Conservation (phyloP, 2,113 vertebrate species). For the Peromyscus maniculatus region DNA sequence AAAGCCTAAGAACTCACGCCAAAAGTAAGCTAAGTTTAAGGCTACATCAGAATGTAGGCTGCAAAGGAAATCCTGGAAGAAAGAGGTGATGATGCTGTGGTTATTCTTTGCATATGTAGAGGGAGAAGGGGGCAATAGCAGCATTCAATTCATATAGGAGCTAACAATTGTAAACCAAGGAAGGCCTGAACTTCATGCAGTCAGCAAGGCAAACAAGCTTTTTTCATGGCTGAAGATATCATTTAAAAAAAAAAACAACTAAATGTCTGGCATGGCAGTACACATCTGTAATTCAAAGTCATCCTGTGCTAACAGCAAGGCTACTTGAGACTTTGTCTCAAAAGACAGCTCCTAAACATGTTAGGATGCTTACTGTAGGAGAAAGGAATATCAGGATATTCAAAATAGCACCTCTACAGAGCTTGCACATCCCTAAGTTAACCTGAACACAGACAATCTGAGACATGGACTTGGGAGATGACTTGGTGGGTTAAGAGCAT, state of each 20-base stretch:
- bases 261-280: neutral
- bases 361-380: neutral
- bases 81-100: neutral
- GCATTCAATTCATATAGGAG: neutral
- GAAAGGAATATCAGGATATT: conserved; percentile 46
- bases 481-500: neutral
- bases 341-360: neutral
- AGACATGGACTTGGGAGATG: neutral
- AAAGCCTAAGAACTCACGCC: conserved; percentile 48
- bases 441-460: conserved; percentile 23
- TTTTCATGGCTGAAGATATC: conserved; percentile 25
- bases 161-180: conserved; percentile 32
- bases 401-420: conserved; percentile 40
- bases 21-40: conserved; percentile 60
- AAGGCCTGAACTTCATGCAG: neutral
- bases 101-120: conserved; percentile 19
- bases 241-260: neutral
- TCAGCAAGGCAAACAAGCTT: conserved; percentile 53
- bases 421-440: conserved; percentile 15
- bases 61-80: conserved; percentile 57
- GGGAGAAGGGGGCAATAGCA: neutral
- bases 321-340: neutral
- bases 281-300: neutral
- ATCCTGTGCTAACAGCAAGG: neutral
- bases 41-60: conserved; percentile 31